Conservation (phyloP, 1,140 invertebrate genomes). For the Eupristina koningsbergeri region DNA sequence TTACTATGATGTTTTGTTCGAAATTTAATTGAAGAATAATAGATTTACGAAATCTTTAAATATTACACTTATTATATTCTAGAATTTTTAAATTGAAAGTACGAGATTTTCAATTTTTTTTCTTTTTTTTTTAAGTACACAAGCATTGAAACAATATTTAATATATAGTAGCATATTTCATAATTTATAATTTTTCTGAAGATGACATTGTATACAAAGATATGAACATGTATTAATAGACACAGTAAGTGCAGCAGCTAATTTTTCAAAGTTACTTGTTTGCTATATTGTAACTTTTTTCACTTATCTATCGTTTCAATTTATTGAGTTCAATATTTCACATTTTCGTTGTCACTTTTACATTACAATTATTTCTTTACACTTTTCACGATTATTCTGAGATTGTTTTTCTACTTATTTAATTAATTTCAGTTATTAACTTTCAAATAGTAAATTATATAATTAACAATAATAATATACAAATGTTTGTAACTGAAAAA, state of each 20-base stretch:
- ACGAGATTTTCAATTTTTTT: no score
- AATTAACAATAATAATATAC: background rate
- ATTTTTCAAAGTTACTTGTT: background rate
- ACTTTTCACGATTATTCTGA: background rate
- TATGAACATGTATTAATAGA: background rate
- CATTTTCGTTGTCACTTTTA: background rate
- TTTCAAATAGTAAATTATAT: background rate
- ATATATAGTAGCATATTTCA: background rate
- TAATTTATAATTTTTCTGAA: background rate
- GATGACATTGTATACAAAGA: background rate
- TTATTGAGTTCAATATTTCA: background rate
- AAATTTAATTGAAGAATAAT: no score
- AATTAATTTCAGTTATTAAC: background rate
- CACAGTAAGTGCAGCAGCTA: background rate
- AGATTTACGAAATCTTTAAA: no score
- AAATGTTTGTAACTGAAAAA: no score
- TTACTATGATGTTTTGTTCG: no score
- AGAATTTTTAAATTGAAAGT: no score
- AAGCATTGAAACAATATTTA: background rate
- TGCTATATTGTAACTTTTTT: background rate
- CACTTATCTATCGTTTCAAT: background rate
- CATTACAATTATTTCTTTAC: background rate
- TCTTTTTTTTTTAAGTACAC: no score
- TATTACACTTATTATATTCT: no score
- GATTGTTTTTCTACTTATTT: background rate